Base-by-base conservation (phyloP, 2,113 vertebrate species). In the Myotis lucifugus region DNA sequence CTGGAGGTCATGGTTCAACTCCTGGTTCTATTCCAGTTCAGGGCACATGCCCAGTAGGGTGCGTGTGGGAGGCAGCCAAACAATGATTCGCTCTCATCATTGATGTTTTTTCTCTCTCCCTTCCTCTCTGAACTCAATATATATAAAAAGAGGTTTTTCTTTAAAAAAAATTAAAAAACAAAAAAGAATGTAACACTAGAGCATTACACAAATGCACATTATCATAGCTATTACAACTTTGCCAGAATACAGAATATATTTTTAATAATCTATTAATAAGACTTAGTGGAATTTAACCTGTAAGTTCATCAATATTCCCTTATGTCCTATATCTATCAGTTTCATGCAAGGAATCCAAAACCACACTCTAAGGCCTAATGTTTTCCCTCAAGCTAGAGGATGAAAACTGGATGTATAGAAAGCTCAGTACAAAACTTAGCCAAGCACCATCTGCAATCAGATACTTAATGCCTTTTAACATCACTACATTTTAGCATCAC, bases 261-360 rank as follows among this genome's bases (percentile, higher is more conserved):
- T 83, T 50, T 27, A 92, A 52, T 59, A 74, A 92, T 15, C n/a
- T 82, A 85, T 81, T 59, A 76, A 7, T 21, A 56, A 69, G n/a
- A 61, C 27, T 61, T 54, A 74, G 56, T 21, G 61, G 27, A 93
- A 90, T 82, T 34, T 82, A 86, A 81, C 4, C 19, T 86, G 0
- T 46, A 74, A 76, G 0, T 70, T 93, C 14, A 88, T 29, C 72
- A 85, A 52, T 61, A 76, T 13, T 90, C 4, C 54, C 46, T 64
- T 52, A 67, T 10, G 40, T 32, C 67, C 79, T 46, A 34, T 61
- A 34, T 59, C 37, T 48, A 81, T 70, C 34, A 66, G 52, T 13
- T 87, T 91, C 64, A 85, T 37, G 1, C 21, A 93, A 95, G 21
- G 37, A 85, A 78, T 29, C 25, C 37, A 79, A 84, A 93, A 59